A percentile compares a stretch with the other conserved stretches of the same genome.
These are phyloP conservation scores for Eledona agricola DNA, from an alignment of 2,888 invertebrate genomes.

Conservation along the genomic window DNA sequence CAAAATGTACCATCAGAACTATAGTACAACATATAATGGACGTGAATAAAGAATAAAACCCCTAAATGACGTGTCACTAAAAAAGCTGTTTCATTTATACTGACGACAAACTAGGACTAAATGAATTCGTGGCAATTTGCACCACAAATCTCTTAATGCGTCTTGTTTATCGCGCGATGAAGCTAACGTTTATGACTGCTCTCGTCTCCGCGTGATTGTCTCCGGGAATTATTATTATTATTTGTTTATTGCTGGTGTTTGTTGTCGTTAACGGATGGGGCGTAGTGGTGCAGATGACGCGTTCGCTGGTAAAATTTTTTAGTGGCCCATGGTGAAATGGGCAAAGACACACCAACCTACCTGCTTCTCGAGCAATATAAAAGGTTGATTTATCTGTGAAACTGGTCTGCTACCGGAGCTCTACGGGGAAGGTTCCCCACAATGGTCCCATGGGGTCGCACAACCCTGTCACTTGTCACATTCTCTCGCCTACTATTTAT, in stretches of 20 bases:
- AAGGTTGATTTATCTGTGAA: constrained; percentile 55
- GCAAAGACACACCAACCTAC: constrained; percentile 40
- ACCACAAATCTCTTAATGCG: constrained; percentile 8
- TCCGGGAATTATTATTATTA: no score
- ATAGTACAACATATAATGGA: constrained; percentile 8
- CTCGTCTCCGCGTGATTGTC: no score
- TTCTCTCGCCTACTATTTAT: constrained; percentile 57
- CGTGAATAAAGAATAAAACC: constrained; percentile 33
- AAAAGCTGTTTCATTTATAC: constrained; percentile 33
- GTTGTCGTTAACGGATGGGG: no score
- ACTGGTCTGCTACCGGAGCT: constrained; percentile 52
- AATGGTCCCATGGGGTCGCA: constrained; percentile 51
- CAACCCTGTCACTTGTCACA: constrained; percentile 58
- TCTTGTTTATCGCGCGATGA: no score
- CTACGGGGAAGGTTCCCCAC: constrained; percentile 45
- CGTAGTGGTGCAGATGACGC: constrained; percentile 30
- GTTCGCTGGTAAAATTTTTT: constrained; percentile 20
- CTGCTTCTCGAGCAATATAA: constrained; percentile 48
- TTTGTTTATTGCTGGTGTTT: no score
- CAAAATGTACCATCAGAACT: constrained; percentile 1
- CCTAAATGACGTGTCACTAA: constrained; percentile 39
- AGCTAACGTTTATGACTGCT: no score
- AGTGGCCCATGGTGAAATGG: constrained; percentile 27
- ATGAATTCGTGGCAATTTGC: constrained; percentile 8
- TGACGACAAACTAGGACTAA: constrained; percentile 21